A percentile compares a stretch with the other conserved stretches of the same genome.
Evolutionary conservation across 2,113 vertebrate genomes (phyloP).

Genomic region (Mugil cephalus): DNA sequence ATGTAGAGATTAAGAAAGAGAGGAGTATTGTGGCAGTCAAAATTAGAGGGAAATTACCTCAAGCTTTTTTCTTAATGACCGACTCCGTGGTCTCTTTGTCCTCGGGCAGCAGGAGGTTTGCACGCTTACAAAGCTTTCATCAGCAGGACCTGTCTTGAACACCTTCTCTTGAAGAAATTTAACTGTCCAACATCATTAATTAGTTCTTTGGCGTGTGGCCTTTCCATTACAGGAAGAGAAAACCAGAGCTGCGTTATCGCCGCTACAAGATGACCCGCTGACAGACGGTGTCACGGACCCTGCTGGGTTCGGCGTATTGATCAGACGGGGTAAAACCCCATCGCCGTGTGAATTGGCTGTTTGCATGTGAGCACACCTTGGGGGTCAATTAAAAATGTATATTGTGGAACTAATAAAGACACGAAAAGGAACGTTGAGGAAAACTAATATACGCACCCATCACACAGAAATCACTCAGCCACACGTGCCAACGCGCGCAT

Average conservation of each 20-base stretch:
- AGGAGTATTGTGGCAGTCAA: constrained; percentile 31
- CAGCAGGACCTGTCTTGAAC: constrained; percentile 55
- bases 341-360: constrained; percentile 56
- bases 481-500: not conserved
- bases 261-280: constrained; percentile 62
- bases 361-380: constrained; percentile 51
- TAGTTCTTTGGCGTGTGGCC: constrained; percentile 63
- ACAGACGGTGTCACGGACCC: constrained; percentile 54
- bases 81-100: constrained; percentile 38
- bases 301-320: constrained; percentile 69
- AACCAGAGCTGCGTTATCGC: constrained; percentile 49
- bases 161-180: constrained; percentile 62
- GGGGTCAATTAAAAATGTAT: constrained; percentile 69
- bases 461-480: not conserved
- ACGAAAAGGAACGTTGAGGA: constrained; percentile 7
- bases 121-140: constrained; percentile 48
- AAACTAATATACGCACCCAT: not conserved
- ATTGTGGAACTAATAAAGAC: constrained; percentile 9
- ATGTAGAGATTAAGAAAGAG: constrained; percentile 7
- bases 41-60: constrained; percentile 34
- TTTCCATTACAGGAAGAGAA: constrained; percentile 59
- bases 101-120: constrained; percentile 51
- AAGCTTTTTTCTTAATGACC: constrained; percentile 51
- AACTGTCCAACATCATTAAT: constrained; percentile 72
- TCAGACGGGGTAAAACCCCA: constrained; percentile 56